Base-by-base conservation (phyloP, 2,113 vertebrate genomes). In the Xiphophorus hellerii region DNA sequence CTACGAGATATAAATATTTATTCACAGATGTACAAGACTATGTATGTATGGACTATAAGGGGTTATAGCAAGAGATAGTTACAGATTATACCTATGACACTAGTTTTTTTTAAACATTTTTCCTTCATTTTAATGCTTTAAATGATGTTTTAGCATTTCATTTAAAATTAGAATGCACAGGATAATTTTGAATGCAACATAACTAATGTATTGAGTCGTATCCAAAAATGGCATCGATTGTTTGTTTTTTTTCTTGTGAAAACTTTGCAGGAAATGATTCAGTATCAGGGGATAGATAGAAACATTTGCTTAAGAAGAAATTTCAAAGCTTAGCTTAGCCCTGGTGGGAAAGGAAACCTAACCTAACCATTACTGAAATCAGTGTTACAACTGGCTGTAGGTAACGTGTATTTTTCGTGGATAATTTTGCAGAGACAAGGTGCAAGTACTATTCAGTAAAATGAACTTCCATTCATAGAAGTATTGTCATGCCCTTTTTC, bases 201-300 rank as follows among this genome's bases (percentile, higher is more conserved):
- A 33, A 33, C 31, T 5, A 33, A 33, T 33, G 31, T 7, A 33
- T 33, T 33, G 31, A 33, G 31, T 7, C 31, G 0, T 33, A 33
- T 33, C 31, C 3, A 48, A 48, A 17, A 48, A 17, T 48, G 20
- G 17, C 44, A 4, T 11, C 20, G 15, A 20, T 17, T 48, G 31
- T 54, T 28, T 28, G 28, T 28, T 13, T 42, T 13, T 0, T 7
- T 1, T 5, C 4, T 14, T 71, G 54, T 17, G 31, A 42, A 28
- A 28, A 65, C 3, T 12, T 66, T 64, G 74, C 1, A 0, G 69
- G 66, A 88, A 74, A 63, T 80, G 63, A 62, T 44, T 66, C 31
- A 68, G 0, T 35, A 4, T 22, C 48, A 20, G 30, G n/a, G 75
- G 44, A 66, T 2, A 25, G 25, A 25, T 77, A 28, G 48, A 0